Evolutionary conservation across 2,888 invertebrate genomes (phyloP).

Genomic region (Cataglyphis rosenhaueri): DNA sequence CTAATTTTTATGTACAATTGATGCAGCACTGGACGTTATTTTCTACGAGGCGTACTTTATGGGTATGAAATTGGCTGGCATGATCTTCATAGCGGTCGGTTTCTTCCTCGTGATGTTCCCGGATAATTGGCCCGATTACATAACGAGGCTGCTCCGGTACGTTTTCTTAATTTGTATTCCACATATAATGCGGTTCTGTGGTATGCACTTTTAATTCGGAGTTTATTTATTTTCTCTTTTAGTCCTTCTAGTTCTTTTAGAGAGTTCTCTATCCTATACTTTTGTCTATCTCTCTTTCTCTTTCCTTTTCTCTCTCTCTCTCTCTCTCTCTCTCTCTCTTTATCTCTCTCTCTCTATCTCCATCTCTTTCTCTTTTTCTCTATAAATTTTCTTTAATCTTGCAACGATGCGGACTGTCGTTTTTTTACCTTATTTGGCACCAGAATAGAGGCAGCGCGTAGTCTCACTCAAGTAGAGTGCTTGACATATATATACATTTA

Average conservation of each 20-base stretch:
- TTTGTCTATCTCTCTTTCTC: conserved; percentile 61
- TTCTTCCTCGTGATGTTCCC: conserved; percentile 98
- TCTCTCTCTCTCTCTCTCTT: conserved; percentile 37
- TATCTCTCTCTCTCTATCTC: conserved; percentile 20
- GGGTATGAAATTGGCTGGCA: conserved; percentile 98
- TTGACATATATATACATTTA: conserved; percentile 61
- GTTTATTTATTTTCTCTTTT: conserved; percentile 72
- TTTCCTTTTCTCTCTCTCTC: conserved; percentile 38
- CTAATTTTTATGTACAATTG: not conserved
- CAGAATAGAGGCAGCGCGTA: conserved; percentile 80
- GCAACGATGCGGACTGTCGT: conserved; percentile 75
- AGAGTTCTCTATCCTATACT: conserved; percentile 60
- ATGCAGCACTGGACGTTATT: conserved; percentile 93
- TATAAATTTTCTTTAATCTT: conserved; percentile 67
- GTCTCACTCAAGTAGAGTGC: conserved; percentile 76
- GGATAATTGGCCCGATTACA: conserved; percentile 98
- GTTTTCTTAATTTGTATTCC: conserved; percentile 73
- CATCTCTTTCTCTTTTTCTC: conserved; percentile 35
- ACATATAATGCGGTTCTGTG: conserved; percentile 67
- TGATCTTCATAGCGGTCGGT: conserved; percentile 95
- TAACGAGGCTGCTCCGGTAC: conserved; percentile 95
- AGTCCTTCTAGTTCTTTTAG: conserved; percentile 75
- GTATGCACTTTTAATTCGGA: conserved; percentile 80
- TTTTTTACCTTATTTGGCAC: conserved; percentile 78
- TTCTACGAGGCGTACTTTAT: conserved; percentile 94